These are phyloP conservation scores for Maconellicoccus hirsutus DNA, from an alignment of 1,140 invertebrate species.

Conservation along the genomic window DNA sequence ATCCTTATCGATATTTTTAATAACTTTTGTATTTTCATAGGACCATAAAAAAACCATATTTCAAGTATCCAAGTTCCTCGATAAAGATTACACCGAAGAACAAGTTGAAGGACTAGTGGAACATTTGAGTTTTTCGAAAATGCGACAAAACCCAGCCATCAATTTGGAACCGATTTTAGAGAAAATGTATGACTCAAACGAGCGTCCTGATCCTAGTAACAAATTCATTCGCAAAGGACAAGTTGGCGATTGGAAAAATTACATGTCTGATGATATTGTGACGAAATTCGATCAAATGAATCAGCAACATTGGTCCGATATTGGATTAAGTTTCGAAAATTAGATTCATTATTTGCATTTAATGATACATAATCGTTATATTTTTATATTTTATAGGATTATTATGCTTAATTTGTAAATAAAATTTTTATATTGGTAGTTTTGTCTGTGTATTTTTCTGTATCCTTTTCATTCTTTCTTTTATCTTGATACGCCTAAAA, in stretches of 20 bases:
- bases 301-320: slow-evolving; percentile 48
- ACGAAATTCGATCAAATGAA: slow-evolving; percentile 61
- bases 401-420: too few species aligned
- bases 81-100: slow-evolving; percentile 40
- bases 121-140: slow-evolving; percentile 43
- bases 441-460: too few species aligned
- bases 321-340: slow-evolving; percentile 46
- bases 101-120: slow-evolving; percentile 43
- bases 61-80: slow-evolving; percentile 57
- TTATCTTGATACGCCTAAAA: too few species aligned
- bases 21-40: slow-evolving; percentile 17
- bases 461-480: too few species aligned
- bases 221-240: slow-evolving; percentile 63
- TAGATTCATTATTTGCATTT: not conserved
- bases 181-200: slow-evolving; percentile 38
- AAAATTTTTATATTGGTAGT: too few species aligned
- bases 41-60: slow-evolving; percentile 40
- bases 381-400: too few species aligned
- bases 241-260: slow-evolving; percentile 72
- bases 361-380: too few species aligned
- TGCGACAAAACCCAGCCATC: slow-evolving; percentile 62
- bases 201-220: slow-evolving; percentile 37
- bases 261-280: slow-evolving; percentile 57
- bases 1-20: not conserved
- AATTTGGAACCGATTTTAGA: slow-evolving; percentile 46